Conservation (phyloP, 2,888 invertebrate genomes). For the Didymodactylos carnosus region DNA sequence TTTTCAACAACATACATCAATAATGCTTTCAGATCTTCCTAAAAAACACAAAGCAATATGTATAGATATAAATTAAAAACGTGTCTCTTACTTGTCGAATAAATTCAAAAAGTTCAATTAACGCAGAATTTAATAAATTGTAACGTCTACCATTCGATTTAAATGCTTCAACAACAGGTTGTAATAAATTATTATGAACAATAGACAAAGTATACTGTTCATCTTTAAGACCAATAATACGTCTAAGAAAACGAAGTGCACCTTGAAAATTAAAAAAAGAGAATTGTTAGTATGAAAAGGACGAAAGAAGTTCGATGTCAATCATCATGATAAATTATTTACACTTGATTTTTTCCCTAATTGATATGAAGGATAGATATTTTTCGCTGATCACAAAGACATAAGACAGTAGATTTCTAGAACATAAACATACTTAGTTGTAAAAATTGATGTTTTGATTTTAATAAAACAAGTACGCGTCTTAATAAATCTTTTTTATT, state of each 20-base stretch:
- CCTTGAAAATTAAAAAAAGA: conserved; percentile 43
- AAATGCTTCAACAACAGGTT: conserved; percentile 85
- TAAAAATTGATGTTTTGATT: conserved; percentile 86
- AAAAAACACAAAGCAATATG: conserved; percentile 8
- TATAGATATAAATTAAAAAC: not conserved
- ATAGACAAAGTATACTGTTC: conserved; percentile 94
- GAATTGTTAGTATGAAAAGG: no score
- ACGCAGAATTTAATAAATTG: conserved; percentile 92
- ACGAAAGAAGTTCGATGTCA: no score
- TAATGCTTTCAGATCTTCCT: conserved; percentile 39
- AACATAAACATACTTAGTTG: conserved; percentile 50
- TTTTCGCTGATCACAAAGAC: not conserved
- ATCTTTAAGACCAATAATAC: conserved; percentile 86
- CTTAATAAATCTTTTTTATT: conserved; percentile 84
- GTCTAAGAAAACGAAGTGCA: conserved; percentile 84
- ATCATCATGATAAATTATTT: no score
- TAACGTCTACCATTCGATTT: conserved; percentile 88
- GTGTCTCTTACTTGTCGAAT: conserved; percentile 52
- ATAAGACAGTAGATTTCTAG: not conserved
- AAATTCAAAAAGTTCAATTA: conserved; percentile 96
- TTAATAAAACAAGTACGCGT: conserved; percentile 81
- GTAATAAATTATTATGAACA: conserved; percentile 75
- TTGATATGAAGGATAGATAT: no score
- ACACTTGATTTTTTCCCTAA: no score
- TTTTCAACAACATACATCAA: conserved; percentile 76